Conservation (phyloP, 2,113 vertebrate genomes). For the Anolis sagrei region DNA sequence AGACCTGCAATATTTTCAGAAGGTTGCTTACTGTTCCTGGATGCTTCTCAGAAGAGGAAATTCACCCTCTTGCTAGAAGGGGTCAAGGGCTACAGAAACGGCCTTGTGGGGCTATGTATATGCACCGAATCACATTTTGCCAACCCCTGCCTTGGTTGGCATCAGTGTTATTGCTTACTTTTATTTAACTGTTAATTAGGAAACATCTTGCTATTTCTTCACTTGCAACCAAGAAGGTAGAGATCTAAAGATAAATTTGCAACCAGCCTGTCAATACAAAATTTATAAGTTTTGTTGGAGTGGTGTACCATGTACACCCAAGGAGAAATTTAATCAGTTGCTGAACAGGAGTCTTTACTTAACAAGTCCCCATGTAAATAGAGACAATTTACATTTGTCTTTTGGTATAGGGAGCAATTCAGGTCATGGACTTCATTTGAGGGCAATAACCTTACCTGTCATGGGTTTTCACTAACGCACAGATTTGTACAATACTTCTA, state of each 20-base stretch:
- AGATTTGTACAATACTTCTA: neutral
- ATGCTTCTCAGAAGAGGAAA: too few species aligned
- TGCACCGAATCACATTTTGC: too few species aligned
- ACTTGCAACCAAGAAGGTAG: neutral
- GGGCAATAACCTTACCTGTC: neutral
- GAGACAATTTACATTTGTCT: neutral
- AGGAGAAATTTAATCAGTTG: accelerated
- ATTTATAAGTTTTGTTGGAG: neutral
- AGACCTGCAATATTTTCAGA: too few species aligned
- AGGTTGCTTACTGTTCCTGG: too few species aligned
- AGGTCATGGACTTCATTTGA: accelerated
- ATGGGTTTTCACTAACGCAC: neutral
- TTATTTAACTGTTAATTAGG: neutral
- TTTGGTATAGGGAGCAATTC: neutral
- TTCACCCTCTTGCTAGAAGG: too few species aligned
- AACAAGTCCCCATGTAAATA: accelerated
- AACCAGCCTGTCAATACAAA: neutral
- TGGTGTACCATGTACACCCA: accelerated
- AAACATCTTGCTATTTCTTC: neutral
- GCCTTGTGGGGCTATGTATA: too few species aligned
- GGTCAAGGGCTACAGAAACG: too few species aligned
- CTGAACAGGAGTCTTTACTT: neutral
- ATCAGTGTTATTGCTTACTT: neutral
- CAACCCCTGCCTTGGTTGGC: neutral
- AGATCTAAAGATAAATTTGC: constrained; percentile 8